Base-by-base conservation (phyloP, 92 coral and sea anemone genomes). In the Actinostola sp. region DNA sequence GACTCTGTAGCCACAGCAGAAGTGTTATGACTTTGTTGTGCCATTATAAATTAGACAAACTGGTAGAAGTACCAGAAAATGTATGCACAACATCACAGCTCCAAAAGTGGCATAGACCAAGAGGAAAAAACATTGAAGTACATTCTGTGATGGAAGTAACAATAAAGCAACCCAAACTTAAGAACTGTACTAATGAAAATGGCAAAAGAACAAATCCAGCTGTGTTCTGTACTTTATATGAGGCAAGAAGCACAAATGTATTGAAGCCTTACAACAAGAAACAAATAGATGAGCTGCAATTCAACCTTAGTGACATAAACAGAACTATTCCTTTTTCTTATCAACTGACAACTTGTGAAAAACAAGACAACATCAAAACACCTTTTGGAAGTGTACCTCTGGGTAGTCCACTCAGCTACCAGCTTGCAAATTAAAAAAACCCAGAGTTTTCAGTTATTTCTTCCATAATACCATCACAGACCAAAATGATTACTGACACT, bases 41-140 rank as follows among this genome's bases (percentile, higher is more conserved):
- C 42, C 79, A 73, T 24, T 73, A 61, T 39, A 71, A 71, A 19
- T 68, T 71, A 9, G 45, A 71, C 66, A 24, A 71, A 26, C 53
- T 71, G 41, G n/a, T 71, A 57, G 77, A 71, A 17, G 66, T 71
- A 16, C 77, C 77, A 54, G 77, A 71, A 71, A 57, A 53, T 54
- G 66, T 71, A 31, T 71, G 44, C 53, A 43, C 50, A 57, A 71
- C 77, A 55, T 71, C 63, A 0, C 66, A 52, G 23, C 53, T 71
- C 29, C 77, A 71, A 57, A 32, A 54, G 26, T 71, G 77, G 67
- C 77, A 54, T 25, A 54, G 68, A 34, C 77, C 77, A 17, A 71
- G 66, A 33, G 77, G 77, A 53, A 71, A 12, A 46, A 57, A 45
- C 16, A n/a, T 71, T 42, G 50, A 71, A 42, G 10, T 68, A 53